phyloP scores from a whole-genome alignment of 2,888 invertebrate species.

The Priocnemis perturbator region DNA sequence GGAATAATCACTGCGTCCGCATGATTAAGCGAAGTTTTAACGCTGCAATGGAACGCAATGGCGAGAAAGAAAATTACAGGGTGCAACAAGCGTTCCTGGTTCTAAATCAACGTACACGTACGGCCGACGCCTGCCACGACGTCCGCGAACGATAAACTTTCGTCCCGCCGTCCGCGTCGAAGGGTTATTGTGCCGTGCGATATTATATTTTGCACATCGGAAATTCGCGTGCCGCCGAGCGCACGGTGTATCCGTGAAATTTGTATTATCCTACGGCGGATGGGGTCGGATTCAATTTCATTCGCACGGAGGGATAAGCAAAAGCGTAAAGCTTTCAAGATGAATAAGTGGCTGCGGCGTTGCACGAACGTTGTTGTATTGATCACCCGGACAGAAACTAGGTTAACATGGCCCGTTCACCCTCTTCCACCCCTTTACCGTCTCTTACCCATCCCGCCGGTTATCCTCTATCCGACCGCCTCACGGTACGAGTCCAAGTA shows the following conservation, averaged over 20 bases:
- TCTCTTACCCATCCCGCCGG: too few relatives aligned
- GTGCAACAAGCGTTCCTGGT: too few relatives aligned
- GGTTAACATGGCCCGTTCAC: slow-evolving; percentile 61
- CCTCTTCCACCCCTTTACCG: slow-evolving; percentile 33
- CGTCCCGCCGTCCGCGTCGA: too few relatives aligned
- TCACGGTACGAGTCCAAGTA: slow-evolving; percentile 51
- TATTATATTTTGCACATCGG: too few relatives aligned
- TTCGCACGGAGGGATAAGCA: slow-evolving; percentile 33
- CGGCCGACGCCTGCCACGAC: too few relatives aligned
- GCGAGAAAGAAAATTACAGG: too few relatives aligned
- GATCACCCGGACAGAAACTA: slow-evolving; percentile 62
- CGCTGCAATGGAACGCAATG: too few relatives aligned
- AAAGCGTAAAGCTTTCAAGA: slow-evolving; percentile 50
- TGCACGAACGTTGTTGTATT: slow-evolving; percentile 59
- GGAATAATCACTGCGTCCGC: too few relatives aligned
- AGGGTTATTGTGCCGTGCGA: too few relatives aligned
- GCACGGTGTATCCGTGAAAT: neutral
- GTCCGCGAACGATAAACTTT: too few relatives aligned
- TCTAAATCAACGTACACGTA: too few relatives aligned
- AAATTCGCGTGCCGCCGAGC: slow-evolving; percentile 12
- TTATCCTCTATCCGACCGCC: neutral
- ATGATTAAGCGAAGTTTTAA: too few relatives aligned
- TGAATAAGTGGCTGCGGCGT: slow-evolving; percentile 58
- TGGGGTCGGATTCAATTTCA: slow-evolving; percentile 28
- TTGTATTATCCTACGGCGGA: neutral